Conservation (phyloP, 2,888 invertebrate genomes). For the Hydropsyche betteni region DNA sequence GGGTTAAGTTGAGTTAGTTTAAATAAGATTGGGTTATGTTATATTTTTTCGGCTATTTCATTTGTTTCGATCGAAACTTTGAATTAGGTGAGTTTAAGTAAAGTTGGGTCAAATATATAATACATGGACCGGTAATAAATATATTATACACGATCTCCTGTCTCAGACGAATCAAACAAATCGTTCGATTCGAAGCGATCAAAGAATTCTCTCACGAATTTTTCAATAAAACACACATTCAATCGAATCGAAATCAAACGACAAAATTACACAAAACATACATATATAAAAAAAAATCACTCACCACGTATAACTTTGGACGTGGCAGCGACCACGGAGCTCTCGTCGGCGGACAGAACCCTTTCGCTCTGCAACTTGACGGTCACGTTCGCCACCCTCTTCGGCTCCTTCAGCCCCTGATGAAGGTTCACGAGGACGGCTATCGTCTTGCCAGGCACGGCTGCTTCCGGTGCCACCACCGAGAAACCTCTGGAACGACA, state of each 20-base stretch:
- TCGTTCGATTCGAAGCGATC: no score
- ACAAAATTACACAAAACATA: neutral
- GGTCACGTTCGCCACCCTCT: slow-evolving; percentile 68
- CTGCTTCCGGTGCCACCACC: slow-evolving; percentile 72
- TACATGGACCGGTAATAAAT: no score
- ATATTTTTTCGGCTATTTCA: no score
- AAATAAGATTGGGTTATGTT: no score
- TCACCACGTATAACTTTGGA: slow-evolving; percentile 65
- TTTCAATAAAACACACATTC: no score
- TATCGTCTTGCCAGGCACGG: slow-evolving; percentile 73
- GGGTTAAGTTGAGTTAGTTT: no score
- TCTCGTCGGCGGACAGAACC: slow-evolving; percentile 58
- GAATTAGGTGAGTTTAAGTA: no score
- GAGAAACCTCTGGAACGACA: slow-evolving; percentile 68
- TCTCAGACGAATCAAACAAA: no score
- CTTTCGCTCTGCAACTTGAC: slow-evolving; percentile 65
- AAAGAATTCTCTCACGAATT: no score
- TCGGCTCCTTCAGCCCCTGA: slow-evolving; percentile 58
- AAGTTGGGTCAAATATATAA: no score
- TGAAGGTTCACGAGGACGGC: slow-evolving; percentile 72
- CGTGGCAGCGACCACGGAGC: slow-evolving; percentile 61
- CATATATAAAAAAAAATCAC: slow-evolving; percentile 13
- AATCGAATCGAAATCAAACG: neutral
- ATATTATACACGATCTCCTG: no score
- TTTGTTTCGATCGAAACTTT: no score